These are phyloP conservation scores for Ariolimax columbianus DNA, from an alignment of 2,888 invertebrate species.

Conservation along the genomic window DNA sequence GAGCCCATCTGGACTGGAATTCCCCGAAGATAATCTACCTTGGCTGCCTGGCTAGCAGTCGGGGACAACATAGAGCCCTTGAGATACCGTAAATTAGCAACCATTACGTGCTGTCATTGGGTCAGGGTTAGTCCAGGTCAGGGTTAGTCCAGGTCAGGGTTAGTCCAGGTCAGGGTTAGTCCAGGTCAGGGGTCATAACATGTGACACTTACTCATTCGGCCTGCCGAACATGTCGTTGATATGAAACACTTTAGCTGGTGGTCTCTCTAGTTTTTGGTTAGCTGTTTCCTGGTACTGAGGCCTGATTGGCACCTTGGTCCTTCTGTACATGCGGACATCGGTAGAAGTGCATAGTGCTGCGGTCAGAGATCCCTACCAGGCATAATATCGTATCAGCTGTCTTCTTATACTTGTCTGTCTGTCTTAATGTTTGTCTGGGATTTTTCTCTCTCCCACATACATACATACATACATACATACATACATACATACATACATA, in stretches of 20 bases:
- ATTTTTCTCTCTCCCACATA: background rate
- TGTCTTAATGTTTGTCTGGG: background rate
- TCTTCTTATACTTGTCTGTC: too few species aligned
- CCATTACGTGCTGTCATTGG: too few species aligned
- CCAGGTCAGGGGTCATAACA: too few species aligned
- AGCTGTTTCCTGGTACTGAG: background rate
- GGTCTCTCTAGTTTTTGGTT: background rate
- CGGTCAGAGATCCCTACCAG: background rate
- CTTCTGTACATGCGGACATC: background rate
- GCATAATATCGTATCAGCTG: background rate
- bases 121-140: too few species aligned
- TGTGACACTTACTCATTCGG: constrained; percentile 1
- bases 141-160: too few species aligned
- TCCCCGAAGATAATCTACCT: too few species aligned
- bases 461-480: background rate
- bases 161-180: too few species aligned
- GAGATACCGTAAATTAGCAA: too few species aligned
- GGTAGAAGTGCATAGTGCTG: background rate
- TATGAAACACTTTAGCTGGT: background rate
- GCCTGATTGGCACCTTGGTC: background rate
- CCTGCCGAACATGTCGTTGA: background rate
- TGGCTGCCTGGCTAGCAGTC: too few species aligned
- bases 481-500: background rate
- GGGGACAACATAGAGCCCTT: too few species aligned
- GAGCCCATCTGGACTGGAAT: too few species aligned